Evolutionary conservation across 2,888 invertebrate genomes (phyloP).

Genomic region (Autographa pulchrina): DNA sequence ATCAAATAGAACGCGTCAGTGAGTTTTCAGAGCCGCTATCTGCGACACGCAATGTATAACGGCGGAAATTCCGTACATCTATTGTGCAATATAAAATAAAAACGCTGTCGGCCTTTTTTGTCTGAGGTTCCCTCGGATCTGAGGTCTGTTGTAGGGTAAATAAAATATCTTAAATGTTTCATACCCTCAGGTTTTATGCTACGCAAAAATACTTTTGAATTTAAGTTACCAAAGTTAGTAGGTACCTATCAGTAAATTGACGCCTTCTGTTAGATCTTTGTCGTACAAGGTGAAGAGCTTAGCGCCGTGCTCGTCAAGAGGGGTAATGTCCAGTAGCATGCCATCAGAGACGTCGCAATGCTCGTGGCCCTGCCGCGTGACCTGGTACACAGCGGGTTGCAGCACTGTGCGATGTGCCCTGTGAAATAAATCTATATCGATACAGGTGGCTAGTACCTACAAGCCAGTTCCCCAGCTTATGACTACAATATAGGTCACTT

Average conservation of each 20-base stretch:
- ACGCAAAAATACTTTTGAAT: slow-evolving; percentile 25
- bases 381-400: slow-evolving; percentile 91
- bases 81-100: slow-evolving; percentile 65
- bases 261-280: slow-evolving; percentile 92
- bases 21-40: slow-evolving; percentile 45
- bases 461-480: slow-evolving; percentile 44
- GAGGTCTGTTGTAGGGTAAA: slow-evolving; percentile 39
- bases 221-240: not conserved
- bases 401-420: slow-evolving; percentile 89
- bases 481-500: slow-evolving; percentile 43
- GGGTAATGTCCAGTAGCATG: slow-evolving; percentile 92
- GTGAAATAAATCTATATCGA: slow-evolving; percentile 55
- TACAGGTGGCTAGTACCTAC: slow-evolving; percentile 20
- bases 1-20: slow-evolving; percentile 45
- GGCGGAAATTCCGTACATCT: slow-evolving; percentile 60
- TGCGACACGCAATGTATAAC: slow-evolving; percentile 50
- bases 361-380: slow-evolving; percentile 92
- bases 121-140: slow-evolving; percentile 59
- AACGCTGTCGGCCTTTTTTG: slow-evolving; percentile 55
- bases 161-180: slow-evolving; percentile 58
- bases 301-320: slow-evolving; percentile 90
- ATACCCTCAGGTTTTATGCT: slow-evolving; percentile 42
- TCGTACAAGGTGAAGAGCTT: slow-evolving; percentile 93
- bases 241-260: slow-evolving; percentile 92
- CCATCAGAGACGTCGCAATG: slow-evolving; percentile 93